A percentile compares a stretch with the other conserved stretches of the same genome.
Evolutionary conservation across 2,113 vertebrate species (phyloP).

Genomic region (human): GRCh38 chrX:35236001-35236500

Average conservation of each 20-base stretch:
- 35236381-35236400: not conserved
- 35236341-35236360: not conserved
- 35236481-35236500: not conserved
- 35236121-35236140: too few relatives aligned
- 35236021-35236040: not conserved
- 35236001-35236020: not conserved
- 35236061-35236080: too few relatives aligned
- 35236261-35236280: not conserved
- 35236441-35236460: not conserved
- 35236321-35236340: not conserved
- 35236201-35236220: not conserved
- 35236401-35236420: not conserved
- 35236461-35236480: not conserved
- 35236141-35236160: too few relatives aligned
- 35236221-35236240: not conserved
- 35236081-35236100: too few relatives aligned
- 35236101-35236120: too few relatives aligned
- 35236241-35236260: not conserved
- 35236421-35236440: not conserved
- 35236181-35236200: too few relatives aligned
- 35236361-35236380: not conserved
- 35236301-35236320: not conserved
- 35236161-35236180: too few relatives aligned
- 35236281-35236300: not conserved
- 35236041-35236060: not conserved